phyloP scores from a whole-genome alignment of 2,888 invertebrate species.

The Pemphredon lugubris region DNA sequence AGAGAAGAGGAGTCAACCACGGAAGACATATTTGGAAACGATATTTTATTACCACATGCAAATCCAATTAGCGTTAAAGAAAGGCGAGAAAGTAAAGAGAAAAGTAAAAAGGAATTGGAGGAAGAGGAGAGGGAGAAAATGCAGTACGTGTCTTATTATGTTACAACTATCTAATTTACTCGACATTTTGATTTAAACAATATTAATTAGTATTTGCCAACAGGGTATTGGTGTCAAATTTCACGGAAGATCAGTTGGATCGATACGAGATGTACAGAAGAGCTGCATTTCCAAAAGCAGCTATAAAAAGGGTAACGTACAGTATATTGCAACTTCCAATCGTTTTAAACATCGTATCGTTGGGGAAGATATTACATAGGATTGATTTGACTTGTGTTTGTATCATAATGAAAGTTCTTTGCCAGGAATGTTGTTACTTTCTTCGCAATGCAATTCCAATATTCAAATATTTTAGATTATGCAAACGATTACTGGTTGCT shows the following conservation, averaged over 20 bases:
- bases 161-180: too few species aligned
- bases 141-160: conserved; percentile 87
- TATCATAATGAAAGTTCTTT: too few species aligned
- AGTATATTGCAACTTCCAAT: not conserved
- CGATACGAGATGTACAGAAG: conserved; percentile 99
- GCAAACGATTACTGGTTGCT: conserved; percentile 98
- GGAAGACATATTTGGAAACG: conserved; percentile 74
- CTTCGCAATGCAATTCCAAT: not conserved
- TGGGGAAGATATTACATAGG: too few species aligned
- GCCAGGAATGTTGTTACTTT: too few species aligned
- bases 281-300: conserved; percentile 98
- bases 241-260: conserved; percentile 98
- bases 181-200: too few species aligned
- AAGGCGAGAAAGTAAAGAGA: conserved; percentile 85
- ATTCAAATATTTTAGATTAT: conserved; percentile 84
- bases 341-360: too few species aligned
- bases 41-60: conserved; percentile 69
- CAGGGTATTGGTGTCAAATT: conserved; percentile 98
- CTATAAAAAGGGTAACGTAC: conserved; percentile 91
- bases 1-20: conserved; percentile 56
- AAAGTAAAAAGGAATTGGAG: conserved; percentile 91
- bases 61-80: conserved; percentile 67
- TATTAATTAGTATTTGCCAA: conserved; percentile 63
- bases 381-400: too few species aligned
- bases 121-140: conserved; percentile 97